Conservation (phyloP, 2,888 invertebrate species). For the Drosophila mimica region DNA sequence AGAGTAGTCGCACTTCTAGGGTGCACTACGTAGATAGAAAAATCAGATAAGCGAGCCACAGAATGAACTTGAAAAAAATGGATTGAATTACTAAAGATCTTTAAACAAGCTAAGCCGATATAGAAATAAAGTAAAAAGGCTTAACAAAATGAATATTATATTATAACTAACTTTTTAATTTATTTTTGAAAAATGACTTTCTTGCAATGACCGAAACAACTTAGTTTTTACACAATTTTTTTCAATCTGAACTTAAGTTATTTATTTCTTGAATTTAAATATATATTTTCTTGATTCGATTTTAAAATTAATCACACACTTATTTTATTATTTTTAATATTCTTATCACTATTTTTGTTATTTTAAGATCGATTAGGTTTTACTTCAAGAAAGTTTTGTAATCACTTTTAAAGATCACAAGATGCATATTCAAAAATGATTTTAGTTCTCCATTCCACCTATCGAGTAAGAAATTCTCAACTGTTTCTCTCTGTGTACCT, state of each 20-base stretch:
- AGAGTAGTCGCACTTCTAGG: no score
- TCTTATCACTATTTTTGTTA: neutral
- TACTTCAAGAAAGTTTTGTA: neutral
- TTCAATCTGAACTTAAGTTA: neutral
- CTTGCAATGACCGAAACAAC: neutral
- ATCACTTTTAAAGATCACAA: neutral
- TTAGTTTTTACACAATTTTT: neutral
- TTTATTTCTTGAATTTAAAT: neutral
- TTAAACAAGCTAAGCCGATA: neutral
- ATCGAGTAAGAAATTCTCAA: neutral
- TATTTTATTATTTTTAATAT: neutral
- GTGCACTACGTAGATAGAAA: neutral
- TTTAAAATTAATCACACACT: neutral
- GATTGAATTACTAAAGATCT: neutral
- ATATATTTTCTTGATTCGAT: neutral
- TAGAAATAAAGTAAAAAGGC: neutral
- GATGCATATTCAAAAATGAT: neutral
- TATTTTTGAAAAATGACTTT: neutral
- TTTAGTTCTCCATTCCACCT: neutral
- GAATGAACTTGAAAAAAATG: neutral
- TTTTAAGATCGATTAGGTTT: neutral
- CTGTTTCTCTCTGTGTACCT: slow-evolving; percentile 9
- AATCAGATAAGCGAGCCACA: neutral
- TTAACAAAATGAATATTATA: no score
- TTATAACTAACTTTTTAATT: no score